Evolutionary conservation across 2,888 invertebrate species (phyloP), one percentile per base, ranked within the genome.

Genomic region (Clusia tigrina): DNA sequence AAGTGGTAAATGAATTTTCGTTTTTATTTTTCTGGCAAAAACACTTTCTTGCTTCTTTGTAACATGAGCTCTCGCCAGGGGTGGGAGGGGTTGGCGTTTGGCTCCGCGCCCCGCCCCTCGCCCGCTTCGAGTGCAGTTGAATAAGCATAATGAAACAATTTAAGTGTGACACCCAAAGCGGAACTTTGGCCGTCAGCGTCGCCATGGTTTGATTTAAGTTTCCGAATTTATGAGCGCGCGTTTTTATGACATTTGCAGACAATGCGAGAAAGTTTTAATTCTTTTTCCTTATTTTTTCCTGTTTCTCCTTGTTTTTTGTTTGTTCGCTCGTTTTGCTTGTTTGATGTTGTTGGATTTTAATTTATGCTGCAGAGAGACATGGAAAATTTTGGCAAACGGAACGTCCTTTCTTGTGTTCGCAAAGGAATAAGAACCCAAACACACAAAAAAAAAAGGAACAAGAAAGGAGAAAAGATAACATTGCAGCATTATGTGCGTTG

Each of bases 191-290:
- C 10, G 9, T 51, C 20, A 23, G 42, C 25, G 46, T 20, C 70
- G 70, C 69, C 69, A 70, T 75, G 70, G 63, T 67, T 74, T 74
- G 52, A n/a, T 32, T 54, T 54, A 38, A 25, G 38, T 56, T 56
- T 37, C 52, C 22, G 37, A 76, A 77, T 76, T 76, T 76, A 76
- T 76, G 68, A 67, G 66, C 74, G 73, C 71, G 71, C 69, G 74
- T 77, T 76, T 76, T 76, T 76, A 77, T 76, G 76, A 76, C 77
- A 77, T 76, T 66, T 22, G 48, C 48, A 48, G 20, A 48, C 48
- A 18, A 48, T 15, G 42, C 42, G 42, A 10, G 42, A 6, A 42
- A 42, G 3, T 42, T n/a, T 42, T 42, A 20, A 20, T 48, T 48
- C n/a, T n/a, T n/a, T n/a, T n/a, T n/a, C n/a, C n/a, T n/a, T n/a